A percentile compares a stretch with the other conserved stretches of the same genome.
Conservation (phyloP, 2,888 invertebrate genomes). For the Parochlus steinenii region DNA sequence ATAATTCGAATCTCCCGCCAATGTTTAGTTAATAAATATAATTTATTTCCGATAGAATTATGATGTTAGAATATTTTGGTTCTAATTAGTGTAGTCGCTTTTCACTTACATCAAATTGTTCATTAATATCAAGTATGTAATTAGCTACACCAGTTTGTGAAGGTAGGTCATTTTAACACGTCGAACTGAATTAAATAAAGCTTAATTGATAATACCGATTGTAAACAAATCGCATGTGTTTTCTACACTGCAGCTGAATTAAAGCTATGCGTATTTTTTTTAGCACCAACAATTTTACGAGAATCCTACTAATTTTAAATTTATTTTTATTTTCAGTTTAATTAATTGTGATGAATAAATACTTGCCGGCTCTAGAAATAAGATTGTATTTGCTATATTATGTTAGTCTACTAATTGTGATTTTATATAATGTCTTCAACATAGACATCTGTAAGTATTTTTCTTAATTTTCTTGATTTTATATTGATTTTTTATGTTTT, state of each 20-base stretch:
- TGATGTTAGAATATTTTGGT: too few relatives aligned
- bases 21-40: too few relatives aligned
- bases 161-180: too few relatives aligned
- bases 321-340: not conserved
- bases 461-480: slow-evolving; percentile 1
- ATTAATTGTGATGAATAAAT: slow-evolving; percentile 1
- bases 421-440: slow-evolving; percentile 6
- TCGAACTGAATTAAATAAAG: not conserved
- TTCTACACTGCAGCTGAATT: not conserved
- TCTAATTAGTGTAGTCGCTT: too few relatives aligned
- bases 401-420: not conserved
- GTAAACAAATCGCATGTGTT: not conserved
- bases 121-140: too few relatives aligned
- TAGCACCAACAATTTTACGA: not conserved
- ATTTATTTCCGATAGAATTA: too few relatives aligned
- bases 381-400: slow-evolving; percentile 6
- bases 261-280: not conserved
- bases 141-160: too few relatives aligned
- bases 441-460: slow-evolving; percentile 7
- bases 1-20: slow-evolving; percentile 8
- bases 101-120: too few relatives aligned
- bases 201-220: not conserved
- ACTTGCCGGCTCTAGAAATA: slow-evolving; percentile 3
- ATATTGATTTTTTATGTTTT: not conserved
- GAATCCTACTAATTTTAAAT: not conserved